Evolutionary conservation across 1,140 invertebrate species (phyloP), one percentile per base, ranked within the genome.

Genomic region (Tetranychus cinnabarinus): DNA sequence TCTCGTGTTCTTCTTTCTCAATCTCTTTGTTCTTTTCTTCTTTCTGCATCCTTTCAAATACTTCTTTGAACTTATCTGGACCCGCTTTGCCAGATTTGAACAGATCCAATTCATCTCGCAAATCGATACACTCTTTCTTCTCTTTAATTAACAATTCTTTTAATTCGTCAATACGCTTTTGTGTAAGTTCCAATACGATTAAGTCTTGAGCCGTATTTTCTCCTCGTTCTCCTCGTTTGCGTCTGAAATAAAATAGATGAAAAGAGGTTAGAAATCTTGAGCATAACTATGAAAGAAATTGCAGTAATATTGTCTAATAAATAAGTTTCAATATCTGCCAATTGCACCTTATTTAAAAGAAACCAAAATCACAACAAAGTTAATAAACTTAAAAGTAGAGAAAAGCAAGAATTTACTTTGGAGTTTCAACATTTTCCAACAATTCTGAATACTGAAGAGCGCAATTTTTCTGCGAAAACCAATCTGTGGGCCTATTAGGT

Each of bases 391-490:
- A 42, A 42, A 42, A 42, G 10, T 4, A 42, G 10, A 5, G 4
- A 36, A 65, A 42, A 55, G 47, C 3, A 2, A 23, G n/a, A 15
- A 67, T 71, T 69, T 69, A 79, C 71, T 89, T 89, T 4, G 86
- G 85, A 31, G 82, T 83, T 68, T 89, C 87, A 15, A 85, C 80
- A 68, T 83, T 82, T 67, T 89, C 87, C 13, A 92, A 71, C 3
- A 95, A 69, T 42, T 81, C 78, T 33, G 83, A 80, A 74, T 92
- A 95, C 68, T 93, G 89, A 0, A 84, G 78, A 1, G 86, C 87
- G 77, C 89, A 93, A 66, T 86, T 82, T 72, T 88, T 91, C 68
- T 86, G 85, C 0, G 86, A 88, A 71, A 88, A 92, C 85, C 87
- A 93, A 70, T 93, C 88, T 0, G 75, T 67, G 2, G 88, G 85